These are phyloP conservation scores for Eulemur mongoz DNA, from an alignment of 2,797 vertebrate species.

Conservation along the genomic window DNA sequence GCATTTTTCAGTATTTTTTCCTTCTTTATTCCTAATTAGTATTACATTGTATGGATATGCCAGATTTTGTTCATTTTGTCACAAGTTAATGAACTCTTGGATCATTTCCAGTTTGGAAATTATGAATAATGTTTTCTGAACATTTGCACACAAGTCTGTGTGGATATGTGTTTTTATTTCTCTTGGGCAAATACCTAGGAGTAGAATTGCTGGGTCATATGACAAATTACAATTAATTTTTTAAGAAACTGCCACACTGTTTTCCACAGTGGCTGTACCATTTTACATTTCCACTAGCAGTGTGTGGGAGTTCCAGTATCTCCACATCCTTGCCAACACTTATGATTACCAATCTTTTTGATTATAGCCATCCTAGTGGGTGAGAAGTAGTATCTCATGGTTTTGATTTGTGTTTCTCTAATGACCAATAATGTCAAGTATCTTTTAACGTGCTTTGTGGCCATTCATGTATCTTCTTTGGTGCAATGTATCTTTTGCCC, in stretches of 20 bases:
- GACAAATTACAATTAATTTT: neutral
- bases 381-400: too few relatives aligned
- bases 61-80: neutral
- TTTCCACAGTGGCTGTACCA: neutral
- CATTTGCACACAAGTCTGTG: neutral
- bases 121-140: neutral
- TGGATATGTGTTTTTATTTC: neutral
- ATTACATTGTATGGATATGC: accelerated
- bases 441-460: neutral
- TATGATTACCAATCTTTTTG: accelerated
- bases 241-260: neutral
- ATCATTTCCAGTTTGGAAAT: neutral
- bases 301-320: accelerated
- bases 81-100: neutral
- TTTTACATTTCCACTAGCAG: accelerated
- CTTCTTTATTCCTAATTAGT: neutral
- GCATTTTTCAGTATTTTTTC: accelerated
- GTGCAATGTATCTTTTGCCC: neutral
- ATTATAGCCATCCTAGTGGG: accelerated
- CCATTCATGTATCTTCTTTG: neutral
- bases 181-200: neutral
- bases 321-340: neutral
- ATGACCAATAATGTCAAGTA: neutral
- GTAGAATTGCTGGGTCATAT: neutral
- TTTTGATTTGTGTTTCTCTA: neutral